Evolutionary conservation across 64 coral and sea anemone genomes (phyloP), one percentile per base, ranked within the genome.

Genomic region (Stichodactyla mertensii): DNA sequence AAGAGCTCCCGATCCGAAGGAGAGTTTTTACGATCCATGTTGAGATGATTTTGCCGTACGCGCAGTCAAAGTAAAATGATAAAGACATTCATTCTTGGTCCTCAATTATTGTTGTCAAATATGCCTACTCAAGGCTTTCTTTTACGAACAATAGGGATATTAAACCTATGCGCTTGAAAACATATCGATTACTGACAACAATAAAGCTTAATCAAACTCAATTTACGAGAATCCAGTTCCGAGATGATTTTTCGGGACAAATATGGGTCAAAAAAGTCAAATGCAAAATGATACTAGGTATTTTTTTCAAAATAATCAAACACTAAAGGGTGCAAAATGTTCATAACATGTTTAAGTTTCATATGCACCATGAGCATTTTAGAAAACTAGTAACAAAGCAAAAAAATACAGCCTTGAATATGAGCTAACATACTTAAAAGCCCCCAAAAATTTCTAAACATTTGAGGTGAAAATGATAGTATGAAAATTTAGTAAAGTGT

Each of bases 1-100:
- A 89, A 89, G 82, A 89, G 88, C 80, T 84, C 88, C 81, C 80
- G 64, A 71, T 85, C 64, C 14, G 78, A 54, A 54, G 8, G 26
- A 81, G 36, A 53, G 6, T 14, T 55, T 81, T 52, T 52, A 55
- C 78, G 52, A 81, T 81, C 78, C 78, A 81, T 81, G 36, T 81
- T 55, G 28, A 45, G 0, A 45, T 45, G 6, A 4, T 81, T 16
- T 52, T 55, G 36, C 53, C 5, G 36, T 53, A 81, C 51, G 20
- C 52, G 36, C 6, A 53, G 78, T 53, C 52, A 9, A 52, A 55
- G 15, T 81, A 4, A 81, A 81, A 81, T 81, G 52, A 81, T 7
- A 53, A 20, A 54, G 52, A 52, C 10, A 52, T 22, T 71, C 36
- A 51, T 4, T 52, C 31, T 45, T 12, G 18, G 20, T 9, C 22